Base-by-base conservation (phyloP, 2,888 invertebrate genomes). In the Rhagonycha fulva region DNA sequence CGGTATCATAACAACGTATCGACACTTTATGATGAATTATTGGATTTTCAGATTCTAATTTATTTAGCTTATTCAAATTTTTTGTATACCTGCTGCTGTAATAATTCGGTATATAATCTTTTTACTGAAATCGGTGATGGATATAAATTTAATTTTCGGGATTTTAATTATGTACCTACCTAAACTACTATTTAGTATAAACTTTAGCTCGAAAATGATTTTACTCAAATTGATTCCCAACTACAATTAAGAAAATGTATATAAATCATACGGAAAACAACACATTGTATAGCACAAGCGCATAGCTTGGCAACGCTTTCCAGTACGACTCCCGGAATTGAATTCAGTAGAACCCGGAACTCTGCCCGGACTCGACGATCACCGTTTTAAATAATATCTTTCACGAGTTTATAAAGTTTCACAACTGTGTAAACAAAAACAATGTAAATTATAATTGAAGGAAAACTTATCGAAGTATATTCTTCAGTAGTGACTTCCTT, bases 221-320 rank as follows among this genome's bases (percentile, higher is more conserved):
- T 47, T 47, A 47, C n/a, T 47, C n/a, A n/a, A 47, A 47, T 47
- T 47, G 47, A 47, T 47, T n/a, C 5, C 47, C 7, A 81, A 78
- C 80, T 69, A 77, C 81, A 81, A 81, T 81, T 81, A 81, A 80
- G 81, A 81, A 79, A 81, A 80, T 81, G 79, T 78, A 72, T 77
- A 75, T 80, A 80, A 80, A 81, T 81, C 79, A 80, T 81, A 78
- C 14, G 73, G 62, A 69, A 72, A 75, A 62, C 74, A 74, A 72
- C 72, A 77, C 77, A 77, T 77, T 77, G 75, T 77, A 32, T 75
- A 62, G 77, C 77, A 77, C 77, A 77, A 75, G 77, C 77, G 77
- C 77, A 72, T 75, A 75, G 72, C 75, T 72, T 30, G 14, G 71
- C 72, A 67, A 71, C 72, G 75, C 70, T 77, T 77, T 77, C 70